Percentiles rank a stretch among this genome's conserved stretches.
Conservation (phyloP, 2,113 vertebrate genomes). For the Indicator indicator region DNA sequence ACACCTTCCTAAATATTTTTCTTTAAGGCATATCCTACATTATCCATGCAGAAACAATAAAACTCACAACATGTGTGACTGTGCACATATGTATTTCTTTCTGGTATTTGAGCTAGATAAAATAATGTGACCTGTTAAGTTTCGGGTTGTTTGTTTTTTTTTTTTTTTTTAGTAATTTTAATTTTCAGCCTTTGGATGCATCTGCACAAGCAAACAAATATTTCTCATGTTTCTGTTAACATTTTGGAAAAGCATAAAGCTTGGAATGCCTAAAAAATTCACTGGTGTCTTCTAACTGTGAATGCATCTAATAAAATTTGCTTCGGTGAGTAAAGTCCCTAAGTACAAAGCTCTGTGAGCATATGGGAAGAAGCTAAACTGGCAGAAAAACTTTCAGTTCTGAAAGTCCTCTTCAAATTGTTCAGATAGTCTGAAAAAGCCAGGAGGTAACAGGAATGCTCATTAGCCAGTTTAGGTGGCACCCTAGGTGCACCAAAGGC, state of each 20-base stretch:
- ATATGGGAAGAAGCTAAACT: not conserved
- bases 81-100: not conserved
- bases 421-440: not conserved
- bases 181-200: not conserved
- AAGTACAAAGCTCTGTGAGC: not conserved
- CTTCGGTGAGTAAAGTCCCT: not conserved
- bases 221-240: not conserved
- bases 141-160: not conserved
- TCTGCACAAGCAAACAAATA: not conserved
- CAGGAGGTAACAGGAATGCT: not conserved
- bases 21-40: not conserved
- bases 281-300: not conserved
- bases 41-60: not conserved
- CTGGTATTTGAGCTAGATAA: not conserved
- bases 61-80: fast-evolving
- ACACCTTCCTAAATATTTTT: not conserved
- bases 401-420: not conserved
- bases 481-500: not conserved
- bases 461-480: not conserved
- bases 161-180: no score
- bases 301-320: not conserved
- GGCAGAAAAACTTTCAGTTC: not conserved
- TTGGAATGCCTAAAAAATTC: not conserved
- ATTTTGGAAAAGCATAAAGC: not conserved
- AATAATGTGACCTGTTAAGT: not conserved